Evolutionary conservation across 2,888 invertebrate species (phyloP), one percentile per base, ranked within the genome.

Genomic region (Blastobasis adustella): DNA sequence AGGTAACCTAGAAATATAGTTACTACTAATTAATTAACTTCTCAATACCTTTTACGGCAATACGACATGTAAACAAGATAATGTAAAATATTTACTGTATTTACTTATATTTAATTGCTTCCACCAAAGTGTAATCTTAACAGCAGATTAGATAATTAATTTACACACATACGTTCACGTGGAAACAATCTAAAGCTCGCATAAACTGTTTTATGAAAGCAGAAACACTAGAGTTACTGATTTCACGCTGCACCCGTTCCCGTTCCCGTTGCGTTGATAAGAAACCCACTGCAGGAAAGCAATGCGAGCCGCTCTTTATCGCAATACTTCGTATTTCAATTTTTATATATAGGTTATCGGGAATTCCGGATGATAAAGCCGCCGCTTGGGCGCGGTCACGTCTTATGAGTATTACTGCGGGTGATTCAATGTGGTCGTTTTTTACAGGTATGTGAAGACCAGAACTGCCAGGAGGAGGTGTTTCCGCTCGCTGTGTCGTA

Each of bases 401-500:
- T 42, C 47, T 37, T 46, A 8, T 10, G 7, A 10, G 7, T 45
- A 10, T 45, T 23, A 45, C 62, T 60, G 23, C 23, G 23, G 23
- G 23, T 23, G 23, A 52, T 62, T 58, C 56, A 51, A 55, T 54
- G 52, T 52, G 45, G 52, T 51, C 57, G 52, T 59, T 76, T 72
- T 61, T 89, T 83, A 47, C 90, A 98, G 98, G 96, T 98, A 64
- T 98, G 97, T 87, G 96, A 96, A 76, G 97, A 97, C 76, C 95
- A 96, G 76, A 92, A 93, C 68, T 95, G 97, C 76, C 97, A 97
- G 83, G 96, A 96, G 75, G 96, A 97, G 78, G 97, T 98, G 60
- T 98, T 98, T 78, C 93, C 96, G 46, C 89, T 98, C 73, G 95
- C 98, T 51, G 94, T 98, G 82, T 96, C 95, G 77, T 96, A 95